A percentile compares a stretch with the other conserved stretches of the same genome.
These are phyloP conservation scores for Ernsta delagoae DNA, from an alignment of 2,888 invertebrate genomes.

Conservation along the genomic window DNA sequence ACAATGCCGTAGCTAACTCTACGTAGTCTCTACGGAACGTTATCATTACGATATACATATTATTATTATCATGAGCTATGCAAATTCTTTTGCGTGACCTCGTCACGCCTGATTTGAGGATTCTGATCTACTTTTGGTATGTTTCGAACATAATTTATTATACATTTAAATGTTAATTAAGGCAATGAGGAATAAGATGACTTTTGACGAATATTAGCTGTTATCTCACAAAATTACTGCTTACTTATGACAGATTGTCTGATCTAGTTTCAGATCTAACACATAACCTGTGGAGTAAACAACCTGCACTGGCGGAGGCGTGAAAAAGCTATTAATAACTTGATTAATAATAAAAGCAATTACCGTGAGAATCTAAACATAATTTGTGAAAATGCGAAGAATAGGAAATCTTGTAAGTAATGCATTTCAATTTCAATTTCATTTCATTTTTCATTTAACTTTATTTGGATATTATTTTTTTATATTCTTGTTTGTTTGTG, in stretches of 20 bases:
- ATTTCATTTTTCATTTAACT: too few species aligned
- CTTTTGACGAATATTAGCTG: conserved; percentile 62
- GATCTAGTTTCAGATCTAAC: conserved; percentile 76
- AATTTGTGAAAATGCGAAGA: conserved; percentile 49
- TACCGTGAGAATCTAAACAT: conserved; percentile 1
- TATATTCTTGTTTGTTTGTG: too few species aligned
- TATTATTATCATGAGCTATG: conserved; percentile 61
- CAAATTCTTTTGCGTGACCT: conserved; percentile 70
- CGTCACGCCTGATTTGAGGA: conserved; percentile 72
- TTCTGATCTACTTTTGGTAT: conserved; percentile 75
- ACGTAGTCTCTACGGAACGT: conserved; percentile 48
- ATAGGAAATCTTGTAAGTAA: conserved; percentile 1
- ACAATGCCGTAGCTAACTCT: conserved; percentile 42
- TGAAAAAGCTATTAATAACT: conserved; percentile 44
- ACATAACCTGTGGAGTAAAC: conserved; percentile 65
- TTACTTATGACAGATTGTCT: conserved; percentile 61
- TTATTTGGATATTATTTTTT: too few species aligned
- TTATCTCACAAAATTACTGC: conserved; percentile 57
- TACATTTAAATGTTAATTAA: conserved; percentile 77
- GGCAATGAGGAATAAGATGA: conserved; percentile 68
- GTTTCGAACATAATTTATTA: conserved; percentile 74
- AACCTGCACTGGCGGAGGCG: conserved; percentile 50
- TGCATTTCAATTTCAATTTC: too few species aligned
- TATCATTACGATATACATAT: conserved; percentile 38
- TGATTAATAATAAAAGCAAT: conserved; percentile 27